Base-by-base conservation (phyloP, 2,113 vertebrate species). In the Artemisiospiza belli region DNA sequence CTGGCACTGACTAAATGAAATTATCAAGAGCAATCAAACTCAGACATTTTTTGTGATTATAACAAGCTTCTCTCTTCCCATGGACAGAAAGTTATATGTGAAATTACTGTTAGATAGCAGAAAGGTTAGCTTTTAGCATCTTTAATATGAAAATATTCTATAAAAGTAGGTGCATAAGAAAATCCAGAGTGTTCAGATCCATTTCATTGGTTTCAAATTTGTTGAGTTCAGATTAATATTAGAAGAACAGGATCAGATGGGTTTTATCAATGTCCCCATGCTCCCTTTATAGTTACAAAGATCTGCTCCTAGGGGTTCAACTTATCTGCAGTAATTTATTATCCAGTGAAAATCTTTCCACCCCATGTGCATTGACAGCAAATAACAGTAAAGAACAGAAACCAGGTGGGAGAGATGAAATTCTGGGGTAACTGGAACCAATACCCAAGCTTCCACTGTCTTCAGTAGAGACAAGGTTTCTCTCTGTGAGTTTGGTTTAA, bases 11-110 rank as follows among this genome's bases (percentile, higher is more conserved):
- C 70, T 83, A 92, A 95, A 95, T 90, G 74, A 96, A 95, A 94
- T 96, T 94, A 95, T 91, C 87, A 91, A 73, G 59, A 92, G 91
- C 87, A 96, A 95, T 94, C 87, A 95, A 89, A 92, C 62, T 87
- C 66, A 84, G 49, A 79, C 35, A 5, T 76, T 81, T 92, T 92
- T 97, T 69, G 78, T 95, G 87, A 95, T 95, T 94, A 83, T 95
- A 94, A 91, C 11, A 22, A 96, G 84, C 67, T 92, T 87, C 74
- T 89, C 84, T 85, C 75, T 90, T 91, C 39, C 49, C 78, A 69
- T 79, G 58, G 82, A 84, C 93, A 77, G 59, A 91, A 92, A 91
- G 41, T 79, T 92, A 70, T 39, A 24, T 54, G 43, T 74, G 81
- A 96, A 89, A 94, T 94, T 62, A 91, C 87, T 79, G 31, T 69